Evolutionary conservation across 2,888 invertebrate species (phyloP).

Genomic region (Pandemis heparana): DNA sequence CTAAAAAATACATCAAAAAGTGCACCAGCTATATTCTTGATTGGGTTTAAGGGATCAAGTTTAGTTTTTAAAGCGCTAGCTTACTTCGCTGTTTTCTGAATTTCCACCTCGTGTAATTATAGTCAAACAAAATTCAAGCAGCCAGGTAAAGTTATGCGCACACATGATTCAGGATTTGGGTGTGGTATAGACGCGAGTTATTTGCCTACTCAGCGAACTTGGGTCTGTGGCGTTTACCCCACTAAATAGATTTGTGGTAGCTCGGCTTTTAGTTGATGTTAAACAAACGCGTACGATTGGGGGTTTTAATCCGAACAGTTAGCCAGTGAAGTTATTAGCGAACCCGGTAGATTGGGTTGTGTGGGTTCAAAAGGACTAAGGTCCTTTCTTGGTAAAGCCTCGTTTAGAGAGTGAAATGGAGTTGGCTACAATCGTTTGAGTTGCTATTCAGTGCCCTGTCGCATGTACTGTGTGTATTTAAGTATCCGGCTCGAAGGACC

Average conservation of each 20-base stretch:
- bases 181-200: background rate
- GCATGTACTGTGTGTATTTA: too few relatives aligned
- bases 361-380: background rate
- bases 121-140: slow-evolving; percentile 42
- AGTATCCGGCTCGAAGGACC: too few relatives aligned
- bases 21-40: too few relatives aligned
- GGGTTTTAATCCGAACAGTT: background rate
- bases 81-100: too few relatives aligned
- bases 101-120: background rate
- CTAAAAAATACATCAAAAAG: too few relatives aligned
- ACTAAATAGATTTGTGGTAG: slow-evolving; percentile 48
- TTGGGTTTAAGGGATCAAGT: too few relatives aligned
- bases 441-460: too few relatives aligned
- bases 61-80: too few relatives aligned
- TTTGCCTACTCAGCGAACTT: slow-evolving; percentile 45
- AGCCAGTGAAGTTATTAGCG: background rate
- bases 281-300: background rate
- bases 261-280: slow-evolving; percentile 32
- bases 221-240: slow-evolving; percentile 47
- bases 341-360: too few relatives aligned
- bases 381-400: too few relatives aligned
- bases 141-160: slow-evolving; percentile 61
- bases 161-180: slow-evolving; percentile 56
- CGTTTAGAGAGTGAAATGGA: too few relatives aligned
- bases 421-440: too few relatives aligned